These are phyloP conservation scores for Gopherus evgoodei DNA, from an alignment of 2,113 vertebrate genomes.

Conservation along the genomic window DNA sequence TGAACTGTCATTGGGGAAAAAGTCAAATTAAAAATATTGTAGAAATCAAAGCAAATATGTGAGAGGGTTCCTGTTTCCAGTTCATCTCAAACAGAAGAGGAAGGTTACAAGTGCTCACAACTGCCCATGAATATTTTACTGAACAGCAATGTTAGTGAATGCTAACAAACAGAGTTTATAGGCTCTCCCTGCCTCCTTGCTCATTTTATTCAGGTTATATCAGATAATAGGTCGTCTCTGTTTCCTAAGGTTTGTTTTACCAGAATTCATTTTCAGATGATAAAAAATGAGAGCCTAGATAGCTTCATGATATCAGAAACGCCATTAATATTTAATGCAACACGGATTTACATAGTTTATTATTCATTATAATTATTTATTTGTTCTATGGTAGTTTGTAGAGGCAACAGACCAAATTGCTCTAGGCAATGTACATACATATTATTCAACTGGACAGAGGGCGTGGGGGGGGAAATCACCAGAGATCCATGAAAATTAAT, in stretches of 20 bases:
- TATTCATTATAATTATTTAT: background rate
- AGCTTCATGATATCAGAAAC: background rate
- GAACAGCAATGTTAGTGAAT: fast-evolving
- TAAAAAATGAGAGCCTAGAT: background rate
- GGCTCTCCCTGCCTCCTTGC: background rate
- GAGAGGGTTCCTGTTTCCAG: background rate
- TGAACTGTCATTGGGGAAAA: background rate
- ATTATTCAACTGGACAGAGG: background rate
- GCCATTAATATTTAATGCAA: background rate
- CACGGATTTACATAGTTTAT: background rate
- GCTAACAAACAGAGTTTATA: background rate
- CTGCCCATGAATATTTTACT: background rate
- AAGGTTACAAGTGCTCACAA: background rate
- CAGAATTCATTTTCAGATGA: background rate
- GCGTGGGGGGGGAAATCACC: fast-evolving
- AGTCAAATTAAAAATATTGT: background rate
- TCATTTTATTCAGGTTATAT: background rate
- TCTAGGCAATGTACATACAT: background rate
- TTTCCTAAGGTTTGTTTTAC: background rate
- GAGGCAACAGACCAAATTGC: background rate
- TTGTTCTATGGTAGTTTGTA: background rate
- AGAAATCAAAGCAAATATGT: background rate
- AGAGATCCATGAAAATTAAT: background rate
- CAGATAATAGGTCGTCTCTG: background rate
- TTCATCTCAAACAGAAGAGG: background rate